phyloP scores from a whole-genome alignment of 2,888 invertebrate genomes.

The Bursaphelenchus okinawaensis region DNA sequence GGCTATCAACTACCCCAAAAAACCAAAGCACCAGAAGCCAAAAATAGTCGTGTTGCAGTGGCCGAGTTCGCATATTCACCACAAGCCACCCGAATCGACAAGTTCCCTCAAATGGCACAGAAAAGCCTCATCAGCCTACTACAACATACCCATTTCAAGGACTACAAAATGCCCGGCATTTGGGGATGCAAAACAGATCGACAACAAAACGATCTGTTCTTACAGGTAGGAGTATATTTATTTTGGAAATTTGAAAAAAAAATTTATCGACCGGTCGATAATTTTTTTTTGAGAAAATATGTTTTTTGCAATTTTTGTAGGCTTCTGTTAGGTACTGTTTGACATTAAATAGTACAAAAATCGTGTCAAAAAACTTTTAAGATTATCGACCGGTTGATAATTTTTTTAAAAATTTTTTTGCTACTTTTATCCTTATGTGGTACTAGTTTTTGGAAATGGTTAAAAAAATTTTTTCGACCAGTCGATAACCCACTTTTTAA shows the following conservation, averaged over 20 bases:
- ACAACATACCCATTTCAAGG: constrained; percentile 23
- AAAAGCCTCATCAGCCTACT: constrained; percentile 23
- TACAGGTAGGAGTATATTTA: neutral
- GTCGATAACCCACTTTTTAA: too few species aligned
- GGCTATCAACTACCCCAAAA: neutral
- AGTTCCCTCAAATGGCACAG: constrained; percentile 10
- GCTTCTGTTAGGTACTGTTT: too few species aligned
- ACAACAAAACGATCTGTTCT: constrained; percentile 17
- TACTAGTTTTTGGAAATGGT: too few species aligned
- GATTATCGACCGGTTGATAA: too few species aligned
- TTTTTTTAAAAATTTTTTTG: too few species aligned
- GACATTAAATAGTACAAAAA: too few species aligned
- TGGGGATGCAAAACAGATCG: constrained; percentile 7
- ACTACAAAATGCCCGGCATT: constrained; percentile 17
- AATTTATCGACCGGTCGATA: neutral
- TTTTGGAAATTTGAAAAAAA: neutral
- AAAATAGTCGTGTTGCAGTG: constrained; percentile 3
- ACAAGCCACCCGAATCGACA: constrained; percentile 20
- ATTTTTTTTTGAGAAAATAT: too few species aligned
- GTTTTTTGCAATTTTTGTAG: too few species aligned
- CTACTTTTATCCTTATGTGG: too few species aligned
- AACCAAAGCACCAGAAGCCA: neutral
- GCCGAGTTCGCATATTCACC: neutral
- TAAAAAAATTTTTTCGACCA: neutral
- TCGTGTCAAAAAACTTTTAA: too few species aligned